Conservation (phyloP, 1,140 invertebrate species). For the Acromyrmex heyeri region DNA sequence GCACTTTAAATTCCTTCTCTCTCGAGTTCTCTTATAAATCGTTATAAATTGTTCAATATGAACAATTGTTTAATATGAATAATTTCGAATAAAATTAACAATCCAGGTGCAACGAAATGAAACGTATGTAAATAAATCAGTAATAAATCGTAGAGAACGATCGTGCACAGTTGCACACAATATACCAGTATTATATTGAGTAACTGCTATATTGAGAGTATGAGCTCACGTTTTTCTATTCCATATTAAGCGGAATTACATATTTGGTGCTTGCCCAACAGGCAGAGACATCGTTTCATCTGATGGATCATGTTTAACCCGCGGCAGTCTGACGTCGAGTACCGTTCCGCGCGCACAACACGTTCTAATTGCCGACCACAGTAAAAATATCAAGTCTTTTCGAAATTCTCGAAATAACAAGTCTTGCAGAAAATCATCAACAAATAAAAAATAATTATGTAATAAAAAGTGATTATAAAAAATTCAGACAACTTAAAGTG, state of each 20-base stretch:
- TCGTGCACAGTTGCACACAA: slow-evolving; percentile 48
- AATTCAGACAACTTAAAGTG: not conserved
- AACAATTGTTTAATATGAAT: not conserved
- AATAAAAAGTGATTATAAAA: slow-evolving; percentile 13
- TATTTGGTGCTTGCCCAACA: slow-evolving; percentile 45
- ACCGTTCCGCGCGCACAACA: not conserved
- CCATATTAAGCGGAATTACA: slow-evolving; percentile 52
- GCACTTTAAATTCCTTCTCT: not conserved
- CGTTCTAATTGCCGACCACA: not conserved
- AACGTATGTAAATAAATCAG: not conserved
- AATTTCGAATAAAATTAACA: not conserved
- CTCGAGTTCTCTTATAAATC: not conserved
- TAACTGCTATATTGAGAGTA: slow-evolving; percentile 76
- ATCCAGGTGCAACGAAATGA: not conserved
- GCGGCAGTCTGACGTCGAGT: not conserved
- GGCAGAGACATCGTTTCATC: slow-evolving; percentile 18
- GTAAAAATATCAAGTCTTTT: not conserved
- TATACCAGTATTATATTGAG: slow-evolving; percentile 32
- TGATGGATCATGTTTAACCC: slow-evolving; percentile 13
- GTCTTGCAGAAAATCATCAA: not conserved
- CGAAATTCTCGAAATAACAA: not conserved
- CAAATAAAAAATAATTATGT: not conserved
- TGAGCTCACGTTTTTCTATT: slow-evolving; percentile 74
- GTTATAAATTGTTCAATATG: not conserved
- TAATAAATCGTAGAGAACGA: slow-evolving; percentile 49